Conservation (phyloP, 2,888 invertebrate species). For the Cephus pygmeus region DNA sequence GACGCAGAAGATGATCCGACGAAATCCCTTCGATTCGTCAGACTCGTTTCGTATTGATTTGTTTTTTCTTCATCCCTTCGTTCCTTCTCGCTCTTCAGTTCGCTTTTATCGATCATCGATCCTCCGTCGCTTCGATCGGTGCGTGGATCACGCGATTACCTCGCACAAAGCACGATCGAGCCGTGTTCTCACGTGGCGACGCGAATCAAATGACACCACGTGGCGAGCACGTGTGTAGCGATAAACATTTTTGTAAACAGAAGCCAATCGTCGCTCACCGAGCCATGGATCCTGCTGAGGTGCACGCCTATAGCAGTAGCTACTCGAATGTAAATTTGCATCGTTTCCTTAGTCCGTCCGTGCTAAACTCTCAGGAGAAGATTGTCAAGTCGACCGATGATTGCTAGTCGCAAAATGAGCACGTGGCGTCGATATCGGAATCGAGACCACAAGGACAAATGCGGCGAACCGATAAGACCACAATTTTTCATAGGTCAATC, state of each 20-base stretch:
- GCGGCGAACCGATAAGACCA: not conserved
- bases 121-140: not conserved
- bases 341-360: not conserved
- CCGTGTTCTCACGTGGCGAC: not conserved
- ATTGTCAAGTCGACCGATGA: not conserved
- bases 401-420: not conserved
- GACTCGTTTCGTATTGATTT: not conserved
- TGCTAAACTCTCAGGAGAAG: no score
- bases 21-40: not conserved
- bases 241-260: not conserved
- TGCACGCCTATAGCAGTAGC: no score
- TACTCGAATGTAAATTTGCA: not conserved
- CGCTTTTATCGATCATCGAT: not conserved
- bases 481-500: not conserved
- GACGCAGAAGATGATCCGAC: not conserved
- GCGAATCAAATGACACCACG: conserved; percentile 48
- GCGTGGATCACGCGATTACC: not conserved
- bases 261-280: not conserved
- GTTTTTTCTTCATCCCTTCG: not conserved
- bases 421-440: not conserved
- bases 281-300: no score
- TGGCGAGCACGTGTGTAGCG: conserved; percentile 45
- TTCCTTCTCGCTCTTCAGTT: not conserved
- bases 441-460: not conserved
- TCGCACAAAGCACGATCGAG: not conserved